Evolutionary conservation across 2,113 vertebrate genomes (phyloP).

Genomic region (Pungitius pungitius): DNA sequence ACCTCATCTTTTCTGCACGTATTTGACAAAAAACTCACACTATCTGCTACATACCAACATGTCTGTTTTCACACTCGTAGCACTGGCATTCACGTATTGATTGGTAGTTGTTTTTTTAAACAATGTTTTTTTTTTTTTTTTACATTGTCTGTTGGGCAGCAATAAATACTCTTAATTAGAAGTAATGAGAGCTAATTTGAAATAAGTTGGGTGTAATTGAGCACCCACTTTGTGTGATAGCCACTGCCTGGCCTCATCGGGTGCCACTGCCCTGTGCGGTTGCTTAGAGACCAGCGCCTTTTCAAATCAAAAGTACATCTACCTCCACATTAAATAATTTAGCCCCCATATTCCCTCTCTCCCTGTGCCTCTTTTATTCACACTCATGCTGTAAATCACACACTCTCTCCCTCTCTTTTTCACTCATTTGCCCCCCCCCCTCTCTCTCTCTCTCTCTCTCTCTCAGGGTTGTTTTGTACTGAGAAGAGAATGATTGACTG

Average conservation of each 20-base stretch:
- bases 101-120: not conserved
- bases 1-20: not conserved
- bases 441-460: not conserved
- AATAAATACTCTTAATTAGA: slow-evolving; percentile 34
- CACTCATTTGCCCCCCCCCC: not conserved
- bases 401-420: slow-evolving; percentile 12
- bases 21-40: not conserved
- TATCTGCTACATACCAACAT: not conserved
- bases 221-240: slow-evolving; percentile 17
- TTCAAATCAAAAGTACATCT: slow-evolving; percentile 59
- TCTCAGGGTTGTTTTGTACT: slow-evolving; percentile 35
- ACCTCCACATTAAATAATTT: slow-evolving; percentile 68
- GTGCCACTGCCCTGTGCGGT: slow-evolving; percentile 44
- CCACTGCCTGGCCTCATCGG: slow-evolving; percentile 16
- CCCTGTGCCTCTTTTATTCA: slow-evolving; percentile 19
- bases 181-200: slow-evolving; percentile 43
- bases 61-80: not conserved
- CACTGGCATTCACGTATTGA: not conserved
- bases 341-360: slow-evolving; percentile 27
- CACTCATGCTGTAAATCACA: slow-evolving; percentile 37
- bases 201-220: slow-evolving; percentile 42
- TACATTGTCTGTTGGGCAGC: slow-evolving; percentile 1
- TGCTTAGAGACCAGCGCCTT: slow-evolving; percentile 62
- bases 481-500: slow-evolving; percentile 31
- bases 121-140: not conserved